phyloP scores from a whole-genome alignment of 2,797 vertebrate genomes.

The Scolopax bukidnonensis region DNA sequence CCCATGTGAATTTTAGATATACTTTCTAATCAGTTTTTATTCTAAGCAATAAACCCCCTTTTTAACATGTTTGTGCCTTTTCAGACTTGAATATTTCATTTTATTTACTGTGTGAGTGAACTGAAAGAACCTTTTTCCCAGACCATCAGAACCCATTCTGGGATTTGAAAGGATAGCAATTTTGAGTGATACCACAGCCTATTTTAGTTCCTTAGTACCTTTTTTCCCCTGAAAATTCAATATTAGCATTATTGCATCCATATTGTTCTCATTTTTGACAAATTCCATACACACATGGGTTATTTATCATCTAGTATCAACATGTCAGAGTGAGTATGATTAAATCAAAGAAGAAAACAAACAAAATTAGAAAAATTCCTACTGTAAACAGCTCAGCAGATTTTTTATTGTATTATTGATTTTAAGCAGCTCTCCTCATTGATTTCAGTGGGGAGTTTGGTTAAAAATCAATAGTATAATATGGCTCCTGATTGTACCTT shows the following conservation, averaged over 20 bases:
- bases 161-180: not conserved
- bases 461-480: conserved; percentile 1
- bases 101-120: not conserved
- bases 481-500: not conserved
- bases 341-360: conserved; percentile 25
- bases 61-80: not conserved
- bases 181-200: not conserved
- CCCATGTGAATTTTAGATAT: not conserved
- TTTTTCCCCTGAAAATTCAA: not conserved
- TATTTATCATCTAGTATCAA: not conserved
- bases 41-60: not conserved
- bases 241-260: not conserved
- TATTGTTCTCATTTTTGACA: not conserved
- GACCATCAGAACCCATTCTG: not conserved
- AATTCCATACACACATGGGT: not conserved
- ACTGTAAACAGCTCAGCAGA: not conserved
- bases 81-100: not conserved
- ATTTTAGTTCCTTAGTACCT: not conserved
- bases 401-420: not conserved
- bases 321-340: not conserved
- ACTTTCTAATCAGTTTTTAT: not conserved
- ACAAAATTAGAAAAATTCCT: not conserved
- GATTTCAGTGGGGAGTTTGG: not conserved
- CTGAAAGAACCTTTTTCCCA: not conserved
- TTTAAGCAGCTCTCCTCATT: not conserved